Base-by-base conservation (phyloP, 2,888 invertebrate genomes). In the Acrobasis suavella region DNA sequence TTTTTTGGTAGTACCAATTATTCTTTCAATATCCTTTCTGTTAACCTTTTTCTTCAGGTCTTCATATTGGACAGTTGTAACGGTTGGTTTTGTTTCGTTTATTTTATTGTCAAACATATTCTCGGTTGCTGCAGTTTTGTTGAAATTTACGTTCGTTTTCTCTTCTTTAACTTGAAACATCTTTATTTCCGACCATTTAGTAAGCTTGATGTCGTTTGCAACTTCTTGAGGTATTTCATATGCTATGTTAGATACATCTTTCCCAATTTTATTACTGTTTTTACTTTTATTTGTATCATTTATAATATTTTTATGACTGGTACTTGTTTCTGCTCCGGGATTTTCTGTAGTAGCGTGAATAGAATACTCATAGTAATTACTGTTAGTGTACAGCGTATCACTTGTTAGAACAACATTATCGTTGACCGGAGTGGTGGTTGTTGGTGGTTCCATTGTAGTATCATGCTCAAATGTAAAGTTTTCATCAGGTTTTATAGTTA, bases 131-230 rank as follows among this genome's bases (percentile, higher is more conserved):
- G 46, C 1, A 2, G 42, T 58, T 58, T 14, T 49, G 50, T 17
- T 62, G 3, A 39, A 15, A 8, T 52, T 58, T 15, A 9, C 17
- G 50, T 42, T 16, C n/a, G 51, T 32, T 8, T 59, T 16, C 59
- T 58, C 58, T 60, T 46, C 56, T n/a, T 63, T 71, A 0, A 74
- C 66, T 50, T 70, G 72, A 1, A 68, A 52, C 1, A 67, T 51
- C 63, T 75, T 72, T 0, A 72, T 49, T 14, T 70, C 64, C 2
- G 66, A 58, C 77, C 77, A 73, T 42, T 73, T 73, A 10, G 72
- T 67, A 58, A 67, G 66, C 64, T 75, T 77, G 1, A 76, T 62
- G 55, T 73, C 68, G 22, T 75, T 73, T 49, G 52, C 66, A 39
- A 58, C 60, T 3, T 61, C 32, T 58, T 62, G 46, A 32, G 15